Conservation (phyloP, 2,888 invertebrate species). For the Netelia fuscicornis region DNA sequence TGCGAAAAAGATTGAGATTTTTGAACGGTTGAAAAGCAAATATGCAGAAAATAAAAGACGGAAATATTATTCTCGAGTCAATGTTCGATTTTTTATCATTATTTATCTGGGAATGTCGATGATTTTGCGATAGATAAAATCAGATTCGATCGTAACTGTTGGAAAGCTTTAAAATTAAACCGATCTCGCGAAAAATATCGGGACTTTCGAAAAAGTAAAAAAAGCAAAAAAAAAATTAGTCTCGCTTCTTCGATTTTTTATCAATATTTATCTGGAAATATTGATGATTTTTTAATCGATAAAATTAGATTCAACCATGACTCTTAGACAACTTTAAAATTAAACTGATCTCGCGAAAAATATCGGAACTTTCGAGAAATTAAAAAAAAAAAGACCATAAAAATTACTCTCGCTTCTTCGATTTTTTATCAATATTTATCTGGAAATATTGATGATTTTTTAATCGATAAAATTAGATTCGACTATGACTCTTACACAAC, state of each 20-base stretch:
- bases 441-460: neutral
- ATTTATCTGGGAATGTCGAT: conserved; percentile 17
- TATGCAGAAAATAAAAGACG: neutral
- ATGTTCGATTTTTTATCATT: conserved; percentile 2
- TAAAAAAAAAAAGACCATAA: neutral
- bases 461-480: neutral
- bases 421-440: too few relatives aligned
- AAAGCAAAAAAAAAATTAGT: neutral
- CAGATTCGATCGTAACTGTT: too few relatives aligned
- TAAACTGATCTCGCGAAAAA: neutral
- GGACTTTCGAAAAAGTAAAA: neutral
- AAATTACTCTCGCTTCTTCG: too few relatives aligned
- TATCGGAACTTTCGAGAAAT: neutral
- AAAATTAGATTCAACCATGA: neutral
- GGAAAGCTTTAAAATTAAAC: neutral
- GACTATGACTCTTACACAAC: neutral
- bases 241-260: too few relatives aligned
- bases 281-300: neutral
- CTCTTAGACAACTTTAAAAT: neutral
- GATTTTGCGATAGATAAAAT: neutral
- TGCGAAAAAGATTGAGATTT: conserved; percentile 44
- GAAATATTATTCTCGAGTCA: neutral
- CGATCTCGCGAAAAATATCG: neutral
- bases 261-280: neutral
- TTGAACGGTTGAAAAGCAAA: conserved; percentile 2